Base-by-base conservation (phyloP, 2,888 invertebrate genomes). In the Lithophane leautieri region DNA sequence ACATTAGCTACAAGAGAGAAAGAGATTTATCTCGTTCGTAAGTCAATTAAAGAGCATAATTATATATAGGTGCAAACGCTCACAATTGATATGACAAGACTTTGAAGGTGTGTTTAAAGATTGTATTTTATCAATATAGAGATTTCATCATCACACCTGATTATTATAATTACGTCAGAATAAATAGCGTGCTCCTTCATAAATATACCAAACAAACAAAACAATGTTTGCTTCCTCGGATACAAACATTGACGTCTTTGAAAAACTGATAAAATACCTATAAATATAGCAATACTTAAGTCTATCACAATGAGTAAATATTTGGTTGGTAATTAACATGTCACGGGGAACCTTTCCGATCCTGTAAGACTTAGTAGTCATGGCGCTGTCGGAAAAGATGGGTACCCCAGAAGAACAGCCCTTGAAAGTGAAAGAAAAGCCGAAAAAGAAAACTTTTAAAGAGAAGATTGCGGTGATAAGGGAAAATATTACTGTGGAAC, bases 401-500 rank as follows among this genome's bases (percentile, higher is more conserved):
- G 90, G 82, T 62, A 82, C 86, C 52, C 85, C 89, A 6, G 95
- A 95, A 87, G 93, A 94, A 82, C 89, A 90, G 62, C 95, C 95
- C 9, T 86, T 95, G 9, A 94, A 93, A 81, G 75, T 78, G 63
- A 83, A 88, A 80, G 79, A 84, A 34, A 84, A 86, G 79, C 71
- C 86, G 0, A 92, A 91, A 78, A 93, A 91, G 78, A 94, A 94
- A 90, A 93, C 91, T 6, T 90, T 95, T 4, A 94, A 85, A 84
- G 94, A 97, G 77, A 97, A 96, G 87, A 84, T 97, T 34, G 90
- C 90, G 19, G 92, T 95, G 80, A 90, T 97, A 52, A 95, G 95
- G 82, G 95, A 96, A 19, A 97, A 97, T 85, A 97, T 97, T 68
- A 97, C 97, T 0, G 97, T 97, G 8, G 97, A 98, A 90, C 97